Evolutionary conservation across 1,140 invertebrate species (phyloP).

Genomic region (Bombus waltoni): DNA sequence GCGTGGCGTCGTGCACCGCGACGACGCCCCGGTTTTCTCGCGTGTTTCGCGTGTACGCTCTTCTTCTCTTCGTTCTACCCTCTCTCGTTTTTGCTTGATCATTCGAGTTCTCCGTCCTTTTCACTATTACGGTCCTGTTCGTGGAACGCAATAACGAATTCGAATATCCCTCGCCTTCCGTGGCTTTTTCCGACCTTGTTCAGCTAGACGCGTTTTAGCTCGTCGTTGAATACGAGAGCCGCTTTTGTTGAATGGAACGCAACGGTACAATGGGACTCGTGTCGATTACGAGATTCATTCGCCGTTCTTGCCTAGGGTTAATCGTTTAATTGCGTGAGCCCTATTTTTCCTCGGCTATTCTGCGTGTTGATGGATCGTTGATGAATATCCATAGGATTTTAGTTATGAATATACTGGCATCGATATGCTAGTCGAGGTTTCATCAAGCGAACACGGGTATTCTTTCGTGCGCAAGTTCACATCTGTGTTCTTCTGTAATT

Average conservation of each 20-base stretch:
- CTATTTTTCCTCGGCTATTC: background rate
- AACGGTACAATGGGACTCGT: conserved; percentile 9
- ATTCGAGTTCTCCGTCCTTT: too few species aligned
- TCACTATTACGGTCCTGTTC: conserved; percentile 16
- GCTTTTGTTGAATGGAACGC: conserved; percentile 14
- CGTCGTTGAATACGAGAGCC: conserved; percentile 4
- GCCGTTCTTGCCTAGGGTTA: background rate
- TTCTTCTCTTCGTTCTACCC: background rate
- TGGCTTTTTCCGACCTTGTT: background rate
- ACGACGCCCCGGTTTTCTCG: background rate
- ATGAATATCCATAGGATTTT: background rate
- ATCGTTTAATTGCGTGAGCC: conserved; percentile 13
- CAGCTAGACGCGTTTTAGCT: background rate
- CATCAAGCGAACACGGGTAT: background rate
- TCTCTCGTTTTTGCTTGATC: background rate
- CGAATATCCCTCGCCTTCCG: conserved; percentile 52
- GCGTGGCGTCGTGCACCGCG: conserved; percentile 28
- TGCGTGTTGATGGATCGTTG: background rate
- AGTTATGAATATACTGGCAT: background rate
- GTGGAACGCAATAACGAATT: conserved; percentile 69
- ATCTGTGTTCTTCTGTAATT: background rate
- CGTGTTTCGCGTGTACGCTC: background rate
- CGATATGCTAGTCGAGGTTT: background rate
- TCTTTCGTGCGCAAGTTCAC: background rate
- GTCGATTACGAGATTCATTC: conserved; percentile 31